phyloP scores from a whole-genome alignment of 2,888 invertebrate species.

The Anoplius nigerrimus region DNA sequence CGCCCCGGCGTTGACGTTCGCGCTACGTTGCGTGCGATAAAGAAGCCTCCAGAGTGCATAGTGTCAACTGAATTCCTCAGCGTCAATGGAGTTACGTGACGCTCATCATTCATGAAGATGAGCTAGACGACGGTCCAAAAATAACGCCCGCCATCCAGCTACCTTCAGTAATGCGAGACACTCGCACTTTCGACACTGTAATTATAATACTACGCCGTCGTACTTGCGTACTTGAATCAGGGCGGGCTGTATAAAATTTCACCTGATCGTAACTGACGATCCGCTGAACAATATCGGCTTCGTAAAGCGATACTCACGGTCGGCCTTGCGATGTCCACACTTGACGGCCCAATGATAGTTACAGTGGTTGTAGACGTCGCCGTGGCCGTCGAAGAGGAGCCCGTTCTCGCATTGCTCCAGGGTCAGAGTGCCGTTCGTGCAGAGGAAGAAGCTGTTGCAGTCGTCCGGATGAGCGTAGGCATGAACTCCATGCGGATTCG shows the following conservation, averaged over 20 bases:
- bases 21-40: neutral
- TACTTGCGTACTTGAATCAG: no score
- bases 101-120: no score
- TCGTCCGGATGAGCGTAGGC: slow-evolving; percentile 91
- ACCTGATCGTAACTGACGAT: no score
- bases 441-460: slow-evolving; percentile 93
- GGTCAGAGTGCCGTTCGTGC: slow-evolving; percentile 92
- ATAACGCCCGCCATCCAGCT: no score
- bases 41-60: neutral
- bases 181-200: no score
- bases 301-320: slow-evolving; percentile 79
- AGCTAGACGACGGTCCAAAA: no score
- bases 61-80: neutral
- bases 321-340: slow-evolving; percentile 87
- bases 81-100: no score
- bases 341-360: slow-evolving; percentile 96
- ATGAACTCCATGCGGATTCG: slow-evolving; percentile 87
- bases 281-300: no score
- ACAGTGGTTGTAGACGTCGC: slow-evolving; percentile 93
- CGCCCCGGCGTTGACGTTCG: neutral
- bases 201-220: no score
- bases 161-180: no score
- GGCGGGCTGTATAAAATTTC: no score
- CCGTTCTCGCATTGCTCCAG: slow-evolving; percentile 95
- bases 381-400: slow-evolving; percentile 92